Conservation (phyloP, 2,113 vertebrate genomes). For the Solea senegalensis region DNA sequence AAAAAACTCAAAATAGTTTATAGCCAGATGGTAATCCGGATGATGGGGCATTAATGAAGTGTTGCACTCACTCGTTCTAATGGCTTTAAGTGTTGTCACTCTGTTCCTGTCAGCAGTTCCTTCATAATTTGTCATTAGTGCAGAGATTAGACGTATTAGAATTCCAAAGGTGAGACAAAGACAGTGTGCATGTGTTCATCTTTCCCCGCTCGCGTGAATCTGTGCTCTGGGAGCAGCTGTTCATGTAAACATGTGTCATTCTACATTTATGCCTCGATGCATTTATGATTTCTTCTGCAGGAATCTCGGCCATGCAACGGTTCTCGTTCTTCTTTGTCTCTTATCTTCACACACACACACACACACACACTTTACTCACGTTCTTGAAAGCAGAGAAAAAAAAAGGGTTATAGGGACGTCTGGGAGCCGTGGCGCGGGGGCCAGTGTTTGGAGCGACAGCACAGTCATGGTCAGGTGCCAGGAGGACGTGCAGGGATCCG, state of each 20-base stretch:
- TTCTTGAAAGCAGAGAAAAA: conserved; percentile 19
- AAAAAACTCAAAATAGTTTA: neutral
- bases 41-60: conserved; percentile 51
- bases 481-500: conserved; percentile 20
- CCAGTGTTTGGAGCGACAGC: conserved; percentile 20
- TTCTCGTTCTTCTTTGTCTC: conserved; percentile 22
- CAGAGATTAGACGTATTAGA: conserved; percentile 7
- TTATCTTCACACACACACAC: neutral
- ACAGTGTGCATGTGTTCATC: neutral
- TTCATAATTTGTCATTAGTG: conserved; percentile 9
- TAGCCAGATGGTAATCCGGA: conserved; percentile 45
- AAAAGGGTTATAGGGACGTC: conserved; percentile 62
- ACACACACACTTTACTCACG: neutral
- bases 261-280: conserved; percentile 7
- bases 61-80: conserved; percentile 24
- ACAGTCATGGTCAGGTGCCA: conserved; percentile 57
- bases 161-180: neutral
- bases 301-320: conserved; percentile 43
- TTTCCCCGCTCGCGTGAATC: neutral
- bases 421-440: conserved; percentile 18
- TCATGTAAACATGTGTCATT: conserved; percentile 10
- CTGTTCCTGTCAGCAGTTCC: conserved; percentile 45
- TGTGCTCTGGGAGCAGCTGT: conserved; percentile 17
- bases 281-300: conserved; percentile 29
- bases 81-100: conserved; percentile 12